Conservation (phyloP, 2,888 invertebrate species). For the Trissoscelio sp. region DNA sequence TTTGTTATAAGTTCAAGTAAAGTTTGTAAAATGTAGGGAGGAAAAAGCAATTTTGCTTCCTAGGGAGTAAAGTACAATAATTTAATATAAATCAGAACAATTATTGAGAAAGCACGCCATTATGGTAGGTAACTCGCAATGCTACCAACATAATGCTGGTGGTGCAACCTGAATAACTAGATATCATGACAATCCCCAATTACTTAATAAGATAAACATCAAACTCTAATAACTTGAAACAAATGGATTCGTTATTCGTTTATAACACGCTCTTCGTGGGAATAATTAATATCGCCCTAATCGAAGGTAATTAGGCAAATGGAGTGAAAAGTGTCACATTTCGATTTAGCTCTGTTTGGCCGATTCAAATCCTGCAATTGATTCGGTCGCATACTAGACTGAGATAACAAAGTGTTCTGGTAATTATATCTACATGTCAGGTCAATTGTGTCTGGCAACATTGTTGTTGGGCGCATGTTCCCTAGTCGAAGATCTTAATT, state of each 20-base stretch:
- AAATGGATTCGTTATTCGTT: neutral
- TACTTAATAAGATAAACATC: slow-evolving; percentile 49
- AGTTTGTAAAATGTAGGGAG: too few species aligned
- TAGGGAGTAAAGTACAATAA: too few species aligned
- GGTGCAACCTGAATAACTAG: too few species aligned
- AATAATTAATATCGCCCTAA: slow-evolving; percentile 12
- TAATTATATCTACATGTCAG: slow-evolving; percentile 18
- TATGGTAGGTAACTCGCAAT: too few species aligned
- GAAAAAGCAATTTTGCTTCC: too few species aligned
- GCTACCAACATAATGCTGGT: too few species aligned
- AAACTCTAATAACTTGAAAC: slow-evolving; percentile 23
- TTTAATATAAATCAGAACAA: too few species aligned
- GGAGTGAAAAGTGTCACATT: slow-evolving; percentile 8
- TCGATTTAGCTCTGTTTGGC: slow-evolving; percentile 15
- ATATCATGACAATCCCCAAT: slow-evolving; percentile 16
- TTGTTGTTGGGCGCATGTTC: neutral
- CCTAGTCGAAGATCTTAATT: neutral
- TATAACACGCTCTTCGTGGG: too few species aligned
- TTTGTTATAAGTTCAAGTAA: too few species aligned
- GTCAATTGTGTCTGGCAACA: slow-evolving; percentile 15
- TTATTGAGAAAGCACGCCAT: too few species aligned
- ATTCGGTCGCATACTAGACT: neutral
- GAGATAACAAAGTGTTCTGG: slow-evolving; percentile 28
- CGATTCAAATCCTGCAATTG: neutral
- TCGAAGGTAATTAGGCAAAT: slow-evolving; percentile 13